Conservation (phyloP, 2,113 vertebrate genomes). For the Phrynosoma blainvillii region DNA sequence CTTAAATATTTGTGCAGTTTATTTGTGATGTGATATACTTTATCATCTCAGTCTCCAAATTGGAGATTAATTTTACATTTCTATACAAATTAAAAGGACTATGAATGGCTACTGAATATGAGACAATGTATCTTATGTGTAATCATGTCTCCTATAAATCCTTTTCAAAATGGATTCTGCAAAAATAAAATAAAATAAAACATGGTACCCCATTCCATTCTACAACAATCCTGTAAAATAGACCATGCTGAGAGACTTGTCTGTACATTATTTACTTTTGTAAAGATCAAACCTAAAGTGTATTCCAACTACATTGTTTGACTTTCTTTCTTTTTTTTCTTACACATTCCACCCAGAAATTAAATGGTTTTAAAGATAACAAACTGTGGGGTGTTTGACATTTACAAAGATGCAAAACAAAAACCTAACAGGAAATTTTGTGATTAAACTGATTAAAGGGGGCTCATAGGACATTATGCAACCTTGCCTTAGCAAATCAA, state of each 20-base stretch:
- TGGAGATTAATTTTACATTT: slow-evolving; percentile 50
- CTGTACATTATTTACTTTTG: not conserved
- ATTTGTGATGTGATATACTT: too few species aligned
- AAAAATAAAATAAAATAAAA: too few species aligned
- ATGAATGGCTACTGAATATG: slow-evolving; percentile 17
- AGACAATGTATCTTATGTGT: too few species aligned
- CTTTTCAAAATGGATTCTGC: too few species aligned
- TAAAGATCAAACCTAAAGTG: not conserved
- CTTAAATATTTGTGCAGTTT: slow-evolving; percentile 5
- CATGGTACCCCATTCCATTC: too few species aligned
- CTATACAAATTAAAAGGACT: slow-evolving; percentile 39
- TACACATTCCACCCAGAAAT: not conserved
- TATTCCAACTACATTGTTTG: not conserved
- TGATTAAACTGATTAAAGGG: not conserved
- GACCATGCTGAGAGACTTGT: too few species aligned
- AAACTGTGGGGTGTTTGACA: not conserved
- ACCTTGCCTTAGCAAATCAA: slow-evolving; percentile 3
- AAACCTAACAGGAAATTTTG: not conserved
- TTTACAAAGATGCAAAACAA: not conserved
- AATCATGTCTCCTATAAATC: too few species aligned
- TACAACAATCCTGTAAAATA: too few species aligned
- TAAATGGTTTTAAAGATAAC: slow-evolving; percentile 1
- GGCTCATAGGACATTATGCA: not conserved
- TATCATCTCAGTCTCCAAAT: slow-evolving; percentile 40
- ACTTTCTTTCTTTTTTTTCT: not conserved